Evolutionary conservation across 2,113 vertebrate genomes (phyloP), one percentile per base, ranked within the genome.

Genomic region (Misgurnus mizolepis): DNA sequence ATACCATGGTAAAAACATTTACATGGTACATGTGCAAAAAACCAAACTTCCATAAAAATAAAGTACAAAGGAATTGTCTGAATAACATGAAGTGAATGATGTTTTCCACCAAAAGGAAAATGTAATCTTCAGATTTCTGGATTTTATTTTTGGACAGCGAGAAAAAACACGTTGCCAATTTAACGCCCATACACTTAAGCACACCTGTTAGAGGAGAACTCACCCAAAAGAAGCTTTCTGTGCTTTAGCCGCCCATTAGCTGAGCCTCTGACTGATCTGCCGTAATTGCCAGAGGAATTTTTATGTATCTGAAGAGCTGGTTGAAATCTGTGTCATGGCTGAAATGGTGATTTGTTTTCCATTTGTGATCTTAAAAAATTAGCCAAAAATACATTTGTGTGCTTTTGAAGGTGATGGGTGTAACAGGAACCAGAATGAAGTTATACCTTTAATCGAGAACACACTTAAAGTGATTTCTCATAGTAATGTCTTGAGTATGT

Each of bases 141-240:
- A 4, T 40, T 39, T 15, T 70, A 5, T 17, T 70, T 76, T 71
- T 69, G 53, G 15, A 72, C 27, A 11, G 50, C 17, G 67, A 43
- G 40, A 56, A 7, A 18, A 67, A 14, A 64, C 62, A 41, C 27
- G 6, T 39, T 65, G 67, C 73, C 67, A 40, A 67, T 67, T 72
- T 27, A 40, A 49, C 66, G 67, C 77, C 50, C n/a, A 27, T 43
- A 71, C 34, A 61, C 61, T 65, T 43, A 60, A 75, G 70, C 76
- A 58, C 78, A 83, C 82, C 82, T 84, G 82, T 80, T 80, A 56
- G 60, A 41, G 67, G 43, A 55, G n/a, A 80, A 55, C 64, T 71
- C 9, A n/a, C 40, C 50, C 47, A 12, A 18, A 76, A 39, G 6
- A 80, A 45, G 40, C 60, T 70, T 80, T 79, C 50, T 70, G 67